A percentile compares a stretch with the other conserved stretches of the same genome.
Conservation (phyloP, 2,797 vertebrate genomes). For the Lacerta bilineata region DNA sequence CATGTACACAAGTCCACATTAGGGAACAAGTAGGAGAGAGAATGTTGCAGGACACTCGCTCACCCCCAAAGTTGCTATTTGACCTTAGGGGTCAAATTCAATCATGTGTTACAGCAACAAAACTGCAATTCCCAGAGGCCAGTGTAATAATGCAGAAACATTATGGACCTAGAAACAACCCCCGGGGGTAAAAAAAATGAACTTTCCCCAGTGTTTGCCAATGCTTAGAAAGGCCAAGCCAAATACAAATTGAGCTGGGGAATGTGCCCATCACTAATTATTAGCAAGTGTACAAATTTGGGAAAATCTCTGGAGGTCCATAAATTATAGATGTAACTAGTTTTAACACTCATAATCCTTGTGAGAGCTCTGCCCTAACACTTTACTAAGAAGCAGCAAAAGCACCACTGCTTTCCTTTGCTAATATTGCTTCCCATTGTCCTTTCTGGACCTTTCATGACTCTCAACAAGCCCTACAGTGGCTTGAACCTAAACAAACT, state of each 20-base stretch:
- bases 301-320: slow-evolving; percentile 46
- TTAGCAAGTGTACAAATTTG: slow-evolving; percentile 31
- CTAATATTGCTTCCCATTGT: slow-evolving; percentile 63
- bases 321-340: slow-evolving; percentile 65
- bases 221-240: background rate
- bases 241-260: background rate
- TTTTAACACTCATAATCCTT: slow-evolving; percentile 64
- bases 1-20: no score
- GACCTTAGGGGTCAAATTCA: background rate
- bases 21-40: no score
- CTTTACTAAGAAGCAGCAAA: slow-evolving; percentile 43
- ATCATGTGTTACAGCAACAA: no score
- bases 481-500: slow-evolving; percentile 60
- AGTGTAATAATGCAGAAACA: background rate
- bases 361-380: slow-evolving; percentile 63
- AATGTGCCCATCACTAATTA: slow-evolving; percentile 52
- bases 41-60: no score
- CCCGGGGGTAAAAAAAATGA: background rate
- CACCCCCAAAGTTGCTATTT: background rate
- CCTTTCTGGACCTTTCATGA: slow-evolving; percentile 63
- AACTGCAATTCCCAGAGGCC: background rate
- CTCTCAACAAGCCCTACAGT: slow-evolving; percentile 56
- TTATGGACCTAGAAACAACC: background rate
- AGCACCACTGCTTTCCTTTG: slow-evolving; percentile 55
- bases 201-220: background rate